Conservation (phyloP, 1,140 invertebrate genomes). For the Bicyclus anynana region DNA sequence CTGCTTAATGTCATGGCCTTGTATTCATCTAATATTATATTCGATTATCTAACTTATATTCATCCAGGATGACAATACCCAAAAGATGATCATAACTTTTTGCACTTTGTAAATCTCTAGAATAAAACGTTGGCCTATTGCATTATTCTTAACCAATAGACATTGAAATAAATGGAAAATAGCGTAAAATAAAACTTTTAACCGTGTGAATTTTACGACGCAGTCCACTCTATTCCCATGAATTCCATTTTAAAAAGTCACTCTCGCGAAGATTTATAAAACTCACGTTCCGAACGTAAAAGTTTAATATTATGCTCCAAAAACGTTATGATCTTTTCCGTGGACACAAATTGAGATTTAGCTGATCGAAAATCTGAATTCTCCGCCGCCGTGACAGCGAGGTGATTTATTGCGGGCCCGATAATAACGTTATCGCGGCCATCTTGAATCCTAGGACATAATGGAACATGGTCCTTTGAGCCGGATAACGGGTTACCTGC, state of each 20-base stretch:
- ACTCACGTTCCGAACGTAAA: slow-evolving; percentile 8
- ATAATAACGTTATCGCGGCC: slow-evolving; percentile 31
- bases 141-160: too few relatives aligned
- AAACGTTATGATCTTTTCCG: slow-evolving; percentile 17
- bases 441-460: slow-evolving; percentile 29
- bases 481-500: slow-evolving; percentile 14
- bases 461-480: slow-evolving; percentile 29
- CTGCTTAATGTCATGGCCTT: too few relatives aligned
- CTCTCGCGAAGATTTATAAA: slow-evolving; percentile 1
- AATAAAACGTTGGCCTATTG: too few relatives aligned
- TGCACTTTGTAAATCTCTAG: too few relatives aligned
- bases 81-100: too few relatives aligned
- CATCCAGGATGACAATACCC: too few relatives aligned
- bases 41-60: too few relatives aligned
- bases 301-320: slow-evolving; percentile 16
- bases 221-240: neutral
- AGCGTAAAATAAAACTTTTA: too few relatives aligned
- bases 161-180: too few relatives aligned
- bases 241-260: slow-evolving; percentile 1
- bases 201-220: neutral
- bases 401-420: slow-evolving; percentile 33
- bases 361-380: slow-evolving; percentile 39
- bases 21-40: too few relatives aligned
- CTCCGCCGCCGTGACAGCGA: slow-evolving; percentile 27
- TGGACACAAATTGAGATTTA: slow-evolving; percentile 35